phyloP scores from a whole-genome alignment of 2,888 invertebrate genomes.

The Metellina segmentata region DNA sequence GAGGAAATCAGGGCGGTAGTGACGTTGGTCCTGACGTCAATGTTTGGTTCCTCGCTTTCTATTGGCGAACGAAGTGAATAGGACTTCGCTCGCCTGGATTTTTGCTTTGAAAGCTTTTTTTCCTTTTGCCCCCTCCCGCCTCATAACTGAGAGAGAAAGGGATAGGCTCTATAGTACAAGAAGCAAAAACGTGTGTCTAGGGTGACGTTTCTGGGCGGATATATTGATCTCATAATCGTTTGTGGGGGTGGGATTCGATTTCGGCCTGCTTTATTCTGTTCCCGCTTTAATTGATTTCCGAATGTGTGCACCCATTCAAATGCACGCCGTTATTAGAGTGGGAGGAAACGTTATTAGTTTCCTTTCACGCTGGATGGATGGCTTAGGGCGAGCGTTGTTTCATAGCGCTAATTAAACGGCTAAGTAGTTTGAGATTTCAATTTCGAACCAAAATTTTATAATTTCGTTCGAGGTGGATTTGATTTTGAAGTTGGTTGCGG shows the following conservation, averaged over 20 bases:
- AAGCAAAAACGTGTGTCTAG: conserved; percentile 25
- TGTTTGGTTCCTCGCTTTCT: conserved; percentile 52
- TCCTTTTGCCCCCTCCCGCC: not conserved
- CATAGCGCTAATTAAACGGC: too few species aligned
- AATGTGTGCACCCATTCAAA: not conserved
- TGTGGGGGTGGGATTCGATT: conserved; percentile 24
- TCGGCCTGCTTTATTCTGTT: conserved; percentile 29
- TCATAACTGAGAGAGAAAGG: conserved; percentile 20
- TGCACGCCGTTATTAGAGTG: too few species aligned
- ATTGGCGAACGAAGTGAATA: conserved; percentile 54
- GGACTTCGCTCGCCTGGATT: conserved; percentile 34
- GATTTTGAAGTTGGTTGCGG: too few species aligned
- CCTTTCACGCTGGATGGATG: too few species aligned
- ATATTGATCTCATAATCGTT: conserved; percentile 62
- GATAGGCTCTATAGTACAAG: conserved; percentile 30
- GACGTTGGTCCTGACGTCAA: conserved; percentile 70
- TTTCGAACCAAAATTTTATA: too few species aligned
- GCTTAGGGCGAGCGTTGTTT: too few species aligned
- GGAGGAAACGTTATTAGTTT: too few species aligned
- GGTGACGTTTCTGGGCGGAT: conserved; percentile 43
- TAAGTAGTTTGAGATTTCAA: too few species aligned
- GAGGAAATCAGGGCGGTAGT: conserved; percentile 73
- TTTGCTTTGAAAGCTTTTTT: conserved; percentile 40
- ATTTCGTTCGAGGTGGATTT: too few species aligned
- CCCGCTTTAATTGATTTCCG: conserved; percentile 41